Evolutionary conservation across 2,113 vertebrate species (phyloP), one percentile per base, ranked within the genome.

Genomic region (Girardinichthys multiradiatus): DNA sequence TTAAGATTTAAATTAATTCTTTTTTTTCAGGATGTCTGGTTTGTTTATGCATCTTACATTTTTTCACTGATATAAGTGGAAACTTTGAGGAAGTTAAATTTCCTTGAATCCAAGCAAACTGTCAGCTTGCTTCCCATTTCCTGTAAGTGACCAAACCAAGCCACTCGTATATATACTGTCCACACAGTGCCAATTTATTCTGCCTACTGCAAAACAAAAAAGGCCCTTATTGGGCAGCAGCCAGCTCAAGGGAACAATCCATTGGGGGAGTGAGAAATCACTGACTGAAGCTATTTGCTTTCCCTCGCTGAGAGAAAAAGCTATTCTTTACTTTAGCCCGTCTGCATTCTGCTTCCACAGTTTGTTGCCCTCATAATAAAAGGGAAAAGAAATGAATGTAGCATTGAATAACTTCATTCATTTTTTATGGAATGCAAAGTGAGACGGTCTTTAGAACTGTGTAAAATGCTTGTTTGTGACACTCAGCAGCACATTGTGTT

Each of bases 261-360:
- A 85, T 81, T 68, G 89, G 73, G 77, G 80, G 76, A 81, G 83
- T 42, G 82, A 89, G 86, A 83, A 90, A 90, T 89, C 82, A 89
- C 86, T 82, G 85, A 88, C 86, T 82, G 81, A 78, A 83, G 88
- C 87, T 83, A 82, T 92, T 92, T 91, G 80, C 86, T 89, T 78
- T 72, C 69, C 74, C 74, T 84, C 1, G 21, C 66, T 63, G 60
- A 74, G 78, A 86, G 73, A 76, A 45, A 27, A 86, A 74, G 57
- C 70, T 30, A 81, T 85, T 90, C 82, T 72, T 90, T 85, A 80
- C 71, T 65, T 62, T 12, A 12, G 68, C 74, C 72, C 26, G 69
- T 67, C 83, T 72, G 79, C 84, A 80, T 79, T 72, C 76, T 83
- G 76, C 76, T 64, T 71, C 42, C 66, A 39, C 13, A 11, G 68